Conservation (phyloP, 2,888 invertebrate genomes). For the Ophioninae sp. region DNA sequence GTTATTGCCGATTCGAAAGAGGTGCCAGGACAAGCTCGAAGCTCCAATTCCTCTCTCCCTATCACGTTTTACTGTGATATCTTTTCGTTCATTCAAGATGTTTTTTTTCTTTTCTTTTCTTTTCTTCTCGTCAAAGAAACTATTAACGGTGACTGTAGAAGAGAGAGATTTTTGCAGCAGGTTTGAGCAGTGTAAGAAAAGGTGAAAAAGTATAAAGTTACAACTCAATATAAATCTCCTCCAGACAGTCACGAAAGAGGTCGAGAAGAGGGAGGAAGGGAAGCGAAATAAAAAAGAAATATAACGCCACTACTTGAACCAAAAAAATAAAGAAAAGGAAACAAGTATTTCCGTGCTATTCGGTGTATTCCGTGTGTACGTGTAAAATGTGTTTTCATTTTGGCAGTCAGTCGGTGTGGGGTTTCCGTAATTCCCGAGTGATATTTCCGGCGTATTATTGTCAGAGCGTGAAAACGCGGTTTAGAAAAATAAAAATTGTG, state of each 20-base stretch:
- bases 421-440: not conserved
- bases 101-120: not conserved
- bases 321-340: constrained; percentile 27
- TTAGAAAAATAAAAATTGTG: constrained; percentile 25
- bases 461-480: not conserved
- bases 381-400: constrained; percentile 32
- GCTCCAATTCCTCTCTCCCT: constrained; percentile 43
- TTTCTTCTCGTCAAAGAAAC: not conserved
- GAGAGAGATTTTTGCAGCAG: constrained; percentile 57
- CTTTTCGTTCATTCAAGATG: constrained; percentile 10
- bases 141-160: constrained; percentile 45
- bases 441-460: not conserved
- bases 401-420: not conserved
- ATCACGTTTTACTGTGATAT: not conserved
- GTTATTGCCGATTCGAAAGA: constrained; percentile 47
- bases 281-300: constrained; percentile 62
- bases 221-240: constrained; percentile 75
- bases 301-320: constrained; percentile 34
- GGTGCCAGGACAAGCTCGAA: constrained; percentile 57
- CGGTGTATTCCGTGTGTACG: constrained; percentile 46
- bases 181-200: constrained; percentile 64
- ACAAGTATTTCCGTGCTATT: constrained; percentile 24
- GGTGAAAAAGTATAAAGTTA: constrained; percentile 69
- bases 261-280: constrained; percentile 66
- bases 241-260: constrained; percentile 81